Base-by-base conservation (phyloP, 2,113 vertebrate species). In the Rhinolophus ferrumequinum region DNA sequence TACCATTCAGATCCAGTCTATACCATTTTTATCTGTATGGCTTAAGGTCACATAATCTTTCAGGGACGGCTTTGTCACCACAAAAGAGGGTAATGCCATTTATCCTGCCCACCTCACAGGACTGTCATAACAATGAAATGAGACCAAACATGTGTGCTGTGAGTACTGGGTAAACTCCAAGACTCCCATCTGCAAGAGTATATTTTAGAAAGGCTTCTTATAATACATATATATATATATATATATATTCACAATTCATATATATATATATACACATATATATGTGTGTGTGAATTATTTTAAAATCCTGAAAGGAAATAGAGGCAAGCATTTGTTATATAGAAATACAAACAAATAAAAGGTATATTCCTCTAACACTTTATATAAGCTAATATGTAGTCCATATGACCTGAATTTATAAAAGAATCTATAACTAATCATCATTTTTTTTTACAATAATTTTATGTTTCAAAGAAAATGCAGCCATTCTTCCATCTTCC, bases 281-380 rank as follows among this genome's bases (percentile, higher is more conserved):
- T n/a, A n/a, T n/a, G n/a, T n/a, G n/a, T n/a, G n/a, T n/a, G n/a
- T 41, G 12, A 84, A 62, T 62, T 58, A 15, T 21, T 66, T 72
- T 58, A 69, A 66, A 77, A 93, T 75, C 64, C 86, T 47, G 56
- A 88, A 73, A 33, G 3, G 52, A 41, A 35, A 86, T 33, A 28
- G 11, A 91, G n/a, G 47, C 44, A 73, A 80, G 35, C 26, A 80
- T 75, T 35, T 64, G 22, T 52, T 50, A 28, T 8, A 54, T 0
- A 24, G 35, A 95, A 94, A 84, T 35, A 75, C 60, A 69, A 88
- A 41, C 22, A 73, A 84, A 67, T 84, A 30, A 91, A 91, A 95
- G 83, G 11, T 28, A 70, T 50, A 21, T 21, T 33, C 62, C 11
- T 76, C 66, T 50, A 84, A 66, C 41, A 47, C 58, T 83, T 70